A percentile compares a stretch with the other conserved stretches of the same genome.
These are phyloP conservation scores for Halictus ligatus DNA, from an alignment of 2,888 invertebrate genomes.

Conservation along the genomic window DNA sequence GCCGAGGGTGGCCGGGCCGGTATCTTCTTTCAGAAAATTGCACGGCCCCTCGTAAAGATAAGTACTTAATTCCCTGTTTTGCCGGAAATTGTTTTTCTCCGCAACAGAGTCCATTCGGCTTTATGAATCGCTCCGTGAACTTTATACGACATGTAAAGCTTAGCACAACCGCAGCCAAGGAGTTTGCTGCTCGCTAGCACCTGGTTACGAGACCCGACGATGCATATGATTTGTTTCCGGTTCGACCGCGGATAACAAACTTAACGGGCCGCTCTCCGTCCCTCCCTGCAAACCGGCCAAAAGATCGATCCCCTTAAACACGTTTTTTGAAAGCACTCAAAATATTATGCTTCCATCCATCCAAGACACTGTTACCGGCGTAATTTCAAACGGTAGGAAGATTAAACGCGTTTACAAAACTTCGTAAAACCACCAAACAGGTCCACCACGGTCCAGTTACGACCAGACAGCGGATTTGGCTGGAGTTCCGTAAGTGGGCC, in stretches of 20 bases:
- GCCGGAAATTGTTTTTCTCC: constrained; percentile 68
- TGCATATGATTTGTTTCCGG: constrained; percentile 4
- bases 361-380: too few relatives aligned
- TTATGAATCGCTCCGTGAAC: constrained; percentile 61
- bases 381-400: too few relatives aligned
- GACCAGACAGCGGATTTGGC: too few relatives aligned
- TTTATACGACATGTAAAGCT: constrained; percentile 53
- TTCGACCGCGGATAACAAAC: neutral
- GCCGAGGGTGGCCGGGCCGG: constrained; percentile 49
- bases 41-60: constrained; percentile 69
- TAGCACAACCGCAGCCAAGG: constrained; percentile 17
- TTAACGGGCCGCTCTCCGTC: neutral
- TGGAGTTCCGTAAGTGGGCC: too few relatives aligned
- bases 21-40: constrained; percentile 68
- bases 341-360: too few relatives aligned
- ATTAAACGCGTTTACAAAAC: too few relatives aligned
- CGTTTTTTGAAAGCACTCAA: too few relatives aligned
- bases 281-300: neutral
- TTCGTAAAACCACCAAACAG: too few relatives aligned
- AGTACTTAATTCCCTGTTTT: constrained; percentile 70
- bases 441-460: too few relatives aligned
- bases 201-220: constrained; percentile 21
- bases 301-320: neutral
- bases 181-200: constrained; percentile 18
- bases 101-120: constrained; percentile 49